Evolutionary conservation across 2,797 vertebrate species (phyloP).

Genomic region (Leptoclinus maculatus): DNA sequence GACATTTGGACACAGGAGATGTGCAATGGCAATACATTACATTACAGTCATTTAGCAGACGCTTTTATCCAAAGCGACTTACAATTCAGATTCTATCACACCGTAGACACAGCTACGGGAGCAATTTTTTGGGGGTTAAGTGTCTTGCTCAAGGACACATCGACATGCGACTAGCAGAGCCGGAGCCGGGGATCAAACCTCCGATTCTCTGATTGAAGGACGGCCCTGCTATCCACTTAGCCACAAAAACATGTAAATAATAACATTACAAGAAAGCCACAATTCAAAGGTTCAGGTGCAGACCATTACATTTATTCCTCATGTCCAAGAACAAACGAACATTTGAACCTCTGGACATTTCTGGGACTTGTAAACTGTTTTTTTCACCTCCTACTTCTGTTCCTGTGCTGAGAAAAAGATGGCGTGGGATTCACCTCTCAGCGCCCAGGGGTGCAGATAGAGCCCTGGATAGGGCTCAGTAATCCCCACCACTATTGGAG

Average conservation of each 20-base stretch:
- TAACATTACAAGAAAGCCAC: conserved; percentile 13
- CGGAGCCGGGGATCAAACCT: too few species aligned
- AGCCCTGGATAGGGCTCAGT: conserved; percentile 81
- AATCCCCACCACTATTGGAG: conserved; percentile 86
- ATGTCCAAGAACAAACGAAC: conserved; percentile 24
- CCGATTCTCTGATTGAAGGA: too few species aligned
- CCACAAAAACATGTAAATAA: neutral
- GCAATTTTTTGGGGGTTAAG: too few species aligned
- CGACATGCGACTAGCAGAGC: too few species aligned
- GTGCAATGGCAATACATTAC: neutral
- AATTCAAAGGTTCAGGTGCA: conserved; percentile 6
- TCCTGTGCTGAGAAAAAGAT: conserved; percentile 74
- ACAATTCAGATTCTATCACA: too few species aligned
- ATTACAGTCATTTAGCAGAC: too few species aligned
- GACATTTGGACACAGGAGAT: neutral
- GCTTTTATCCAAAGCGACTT: too few species aligned
- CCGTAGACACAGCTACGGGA: too few species aligned
- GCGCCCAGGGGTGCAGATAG: conserved; percentile 83
- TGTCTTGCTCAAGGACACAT: too few species aligned
- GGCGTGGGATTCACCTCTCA: conserved; percentile 73
- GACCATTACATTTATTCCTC: conserved; percentile 18
- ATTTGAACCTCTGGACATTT: conserved; percentile 50
- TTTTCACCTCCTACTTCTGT: conserved; percentile 51
- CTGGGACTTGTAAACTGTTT: conserved; percentile 54
- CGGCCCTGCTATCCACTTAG: too few species aligned